phyloP scores from a whole-genome alignment of 2,113 vertebrate species.

The Lichenostomus cassidix region DNA sequence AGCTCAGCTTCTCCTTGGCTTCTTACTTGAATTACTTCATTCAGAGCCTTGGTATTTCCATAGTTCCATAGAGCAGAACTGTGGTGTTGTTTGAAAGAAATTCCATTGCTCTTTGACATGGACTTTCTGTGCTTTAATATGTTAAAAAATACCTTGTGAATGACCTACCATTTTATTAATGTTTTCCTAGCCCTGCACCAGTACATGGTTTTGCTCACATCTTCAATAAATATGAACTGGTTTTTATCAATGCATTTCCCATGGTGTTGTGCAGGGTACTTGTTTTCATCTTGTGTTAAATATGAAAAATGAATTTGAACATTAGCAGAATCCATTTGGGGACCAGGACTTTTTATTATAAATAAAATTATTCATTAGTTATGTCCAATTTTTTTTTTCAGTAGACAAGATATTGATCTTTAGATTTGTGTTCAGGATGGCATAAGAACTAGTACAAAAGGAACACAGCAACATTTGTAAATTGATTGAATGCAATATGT shows the following conservation, averaged over 20 bases:
- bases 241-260: neutral
- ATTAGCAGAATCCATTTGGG: constrained; percentile 69
- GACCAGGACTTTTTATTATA: constrained; percentile 72
- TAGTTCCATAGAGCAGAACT: neutral
- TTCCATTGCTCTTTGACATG: neutral
- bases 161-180: neutral
- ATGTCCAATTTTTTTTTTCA: constrained; percentile 69
- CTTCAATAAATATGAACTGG: constrained; percentile 21
- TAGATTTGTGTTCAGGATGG: constrained; percentile 69
- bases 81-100: neutral
- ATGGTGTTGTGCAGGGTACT: neutral
- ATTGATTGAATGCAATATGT: constrained; percentile 57
- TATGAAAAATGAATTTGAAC: constrained; percentile 71
- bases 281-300: constrained; percentile 59
- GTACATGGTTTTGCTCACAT: neutral
- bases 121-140: neutral
- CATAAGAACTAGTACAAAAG: constrained; percentile 25
- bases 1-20: neutral
- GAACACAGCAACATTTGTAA: constrained; percentile 62
- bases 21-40: neutral
- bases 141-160: neutral
- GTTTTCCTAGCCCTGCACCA: neutral
- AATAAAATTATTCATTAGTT: constrained; percentile 81
- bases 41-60: neutral
- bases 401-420: constrained; percentile 78